phyloP scores from a whole-genome alignment of 1,140 invertebrate genomes.

The Drepana arcuata region DNA sequence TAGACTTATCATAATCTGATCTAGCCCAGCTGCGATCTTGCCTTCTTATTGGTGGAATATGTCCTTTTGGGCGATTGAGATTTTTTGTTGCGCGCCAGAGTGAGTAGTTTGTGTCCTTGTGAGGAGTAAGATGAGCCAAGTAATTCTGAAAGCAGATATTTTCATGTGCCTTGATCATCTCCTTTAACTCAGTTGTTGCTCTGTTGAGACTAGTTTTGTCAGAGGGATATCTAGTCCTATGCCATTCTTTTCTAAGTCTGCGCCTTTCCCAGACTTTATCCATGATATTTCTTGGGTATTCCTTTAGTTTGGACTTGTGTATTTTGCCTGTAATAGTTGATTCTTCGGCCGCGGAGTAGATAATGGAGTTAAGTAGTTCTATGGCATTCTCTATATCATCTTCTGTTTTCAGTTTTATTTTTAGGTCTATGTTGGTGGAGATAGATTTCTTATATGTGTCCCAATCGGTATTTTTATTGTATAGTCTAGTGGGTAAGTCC shows the following conservation, averaged over 20 bases:
- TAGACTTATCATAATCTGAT: conserved; percentile 11
- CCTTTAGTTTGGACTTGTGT: conserved; percentile 3
- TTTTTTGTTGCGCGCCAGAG: conserved; percentile 13
- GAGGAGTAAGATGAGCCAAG: conserved; percentile 6
- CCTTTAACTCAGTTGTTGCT: conserved; percentile 11
- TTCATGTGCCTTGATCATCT: not conserved
- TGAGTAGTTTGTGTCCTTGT: conserved; percentile 11
- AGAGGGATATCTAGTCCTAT: conserved; percentile 6
- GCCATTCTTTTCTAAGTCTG: conserved; percentile 9
- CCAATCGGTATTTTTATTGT: conserved; percentile 4
- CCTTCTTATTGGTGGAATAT: conserved; percentile 8
- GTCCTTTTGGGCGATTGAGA: conserved; percentile 9
- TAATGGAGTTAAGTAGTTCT: too few species aligned
- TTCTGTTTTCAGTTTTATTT: not conserved
- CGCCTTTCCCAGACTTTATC: conserved; percentile 14
- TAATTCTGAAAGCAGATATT: conserved; percentile 9
- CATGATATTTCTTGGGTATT: conserved; percentile 12
- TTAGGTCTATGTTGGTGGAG: not conserved
- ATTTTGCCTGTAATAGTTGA: conserved; percentile 5
- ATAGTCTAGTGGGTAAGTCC: conserved; percentile 1
- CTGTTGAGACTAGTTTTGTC: conserved; percentile 18
- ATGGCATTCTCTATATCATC: too few species aligned
- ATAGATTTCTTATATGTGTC: conserved; percentile 1
- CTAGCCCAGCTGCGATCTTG: conserved; percentile 9
- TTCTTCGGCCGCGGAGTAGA: conserved; percentile 4